A percentile compares a stretch with the other conserved stretches of the same genome.
phyloP scores from a whole-genome alignment of 2,888 invertebrate genomes.

The Tortrix viridana region DNA sequence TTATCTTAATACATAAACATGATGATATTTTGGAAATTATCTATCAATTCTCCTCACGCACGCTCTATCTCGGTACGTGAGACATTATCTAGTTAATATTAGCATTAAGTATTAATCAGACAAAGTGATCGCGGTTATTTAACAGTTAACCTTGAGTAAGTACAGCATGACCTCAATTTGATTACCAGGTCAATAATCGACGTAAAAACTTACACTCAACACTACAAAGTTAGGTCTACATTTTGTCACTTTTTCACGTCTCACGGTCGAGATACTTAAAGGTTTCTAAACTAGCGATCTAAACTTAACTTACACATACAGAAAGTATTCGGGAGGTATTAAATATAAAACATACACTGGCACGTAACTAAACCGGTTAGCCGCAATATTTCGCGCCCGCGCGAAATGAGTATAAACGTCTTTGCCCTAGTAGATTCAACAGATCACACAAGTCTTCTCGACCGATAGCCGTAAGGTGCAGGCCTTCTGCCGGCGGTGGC shows the following conservation, averaged over 20 bases:
- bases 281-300: not conserved
- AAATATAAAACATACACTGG: slow-evolving; percentile 11
- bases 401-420: slow-evolving; percentile 19
- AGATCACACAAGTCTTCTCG: slow-evolving; percentile 61
- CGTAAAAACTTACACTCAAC: not conserved
- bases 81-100: slow-evolving; percentile 29
- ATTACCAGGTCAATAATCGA: not conserved
- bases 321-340: not conserved
- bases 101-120: slow-evolving; percentile 33
- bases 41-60: slow-evolving; percentile 31
- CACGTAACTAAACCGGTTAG: not conserved
- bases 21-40: slow-evolving; percentile 33
- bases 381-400: slow-evolving; percentile 25
- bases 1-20: slow-evolving; percentile 31
- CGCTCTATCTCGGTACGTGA: slow-evolving; percentile 33
- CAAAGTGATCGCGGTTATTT: slow-evolving; percentile 14
- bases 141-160: slow-evolving; percentile 27
- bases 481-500: slow-evolving; percentile 36
- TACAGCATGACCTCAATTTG: slow-evolving; percentile 6
- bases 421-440: slow-evolving; percentile 25
- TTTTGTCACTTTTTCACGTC: not conserved
- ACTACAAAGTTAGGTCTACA: not conserved
- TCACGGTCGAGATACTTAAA: not conserved
- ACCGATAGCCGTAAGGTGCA: slow-evolving; percentile 47
- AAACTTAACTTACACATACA: not conserved